Percentiles rank a stretch among this genome's conserved stretches.
These are phyloP conservation scores for Tetrao urogallus DNA, from an alignment of 2,113 vertebrate genomes.

Conservation along the genomic window DNA sequence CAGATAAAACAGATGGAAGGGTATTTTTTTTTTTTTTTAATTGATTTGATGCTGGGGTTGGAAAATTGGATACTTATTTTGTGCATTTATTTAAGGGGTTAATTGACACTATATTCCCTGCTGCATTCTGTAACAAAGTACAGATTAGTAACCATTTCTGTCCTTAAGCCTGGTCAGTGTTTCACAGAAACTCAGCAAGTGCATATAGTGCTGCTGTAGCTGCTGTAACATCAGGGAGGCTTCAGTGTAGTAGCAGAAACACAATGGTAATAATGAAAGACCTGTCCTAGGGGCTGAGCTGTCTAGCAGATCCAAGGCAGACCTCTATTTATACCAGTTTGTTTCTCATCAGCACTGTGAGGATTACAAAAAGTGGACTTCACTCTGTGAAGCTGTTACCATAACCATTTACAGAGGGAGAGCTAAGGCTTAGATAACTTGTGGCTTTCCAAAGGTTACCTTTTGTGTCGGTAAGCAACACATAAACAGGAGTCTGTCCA, in stretches of 20 bases:
- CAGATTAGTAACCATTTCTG: background rate
- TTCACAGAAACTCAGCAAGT: background rate
- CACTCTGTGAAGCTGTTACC: constrained; percentile 3
- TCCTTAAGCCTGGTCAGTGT: background rate
- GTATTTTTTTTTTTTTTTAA: background rate
- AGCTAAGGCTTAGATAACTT: background rate
- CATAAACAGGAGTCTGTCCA: background rate
- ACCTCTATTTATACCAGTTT: constrained; percentile 32
- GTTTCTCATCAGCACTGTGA: constrained; percentile 13
- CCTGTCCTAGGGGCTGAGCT: background rate
- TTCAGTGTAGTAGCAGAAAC: background rate
- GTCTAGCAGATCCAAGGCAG: background rate
- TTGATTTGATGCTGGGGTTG: background rate
- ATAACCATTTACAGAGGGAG: background rate
- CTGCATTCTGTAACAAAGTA: background rate
- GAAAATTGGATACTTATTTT: background rate
- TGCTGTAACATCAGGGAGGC: background rate
- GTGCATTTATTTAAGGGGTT: background rate
- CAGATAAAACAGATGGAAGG: background rate
- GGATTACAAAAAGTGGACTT: constrained; percentile 41
- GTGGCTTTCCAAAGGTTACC: constrained; percentile 7
- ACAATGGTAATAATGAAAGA: background rate
- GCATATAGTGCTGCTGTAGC: background rate
- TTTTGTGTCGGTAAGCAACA: fast-evolving
- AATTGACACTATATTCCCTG: background rate